These are phyloP conservation scores for Cairina moschata DNA, from an alignment of 2,113 vertebrate species.

Conservation along the genomic window DNA sequence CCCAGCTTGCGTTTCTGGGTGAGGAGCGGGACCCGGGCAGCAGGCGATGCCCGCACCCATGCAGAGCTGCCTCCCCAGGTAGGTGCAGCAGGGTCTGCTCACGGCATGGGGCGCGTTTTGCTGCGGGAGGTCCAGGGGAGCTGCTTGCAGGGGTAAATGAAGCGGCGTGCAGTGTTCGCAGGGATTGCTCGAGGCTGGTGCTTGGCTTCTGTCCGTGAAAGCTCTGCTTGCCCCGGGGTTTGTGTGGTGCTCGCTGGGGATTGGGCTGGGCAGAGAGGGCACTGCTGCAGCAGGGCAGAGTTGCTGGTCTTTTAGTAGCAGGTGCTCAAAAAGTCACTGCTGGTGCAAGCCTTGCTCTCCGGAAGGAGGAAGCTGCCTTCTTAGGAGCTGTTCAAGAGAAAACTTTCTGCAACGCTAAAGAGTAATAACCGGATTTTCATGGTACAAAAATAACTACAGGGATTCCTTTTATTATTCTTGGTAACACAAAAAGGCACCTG, in stretches of 20 bases:
- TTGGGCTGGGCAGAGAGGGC: background rate
- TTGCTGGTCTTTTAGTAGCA: background rate
- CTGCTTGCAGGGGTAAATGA: fast-evolving
- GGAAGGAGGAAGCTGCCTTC: conserved; percentile 15
- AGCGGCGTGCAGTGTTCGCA: too few species aligned
- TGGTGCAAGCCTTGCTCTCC: background rate
- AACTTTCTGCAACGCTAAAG: background rate
- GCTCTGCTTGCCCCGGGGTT: background rate
- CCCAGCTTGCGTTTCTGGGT: too few species aligned
- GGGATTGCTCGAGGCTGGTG: too few species aligned
- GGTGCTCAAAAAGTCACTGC: background rate
- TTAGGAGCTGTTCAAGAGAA: background rate
- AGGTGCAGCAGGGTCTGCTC: background rate
- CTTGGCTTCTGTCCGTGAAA: too few species aligned
- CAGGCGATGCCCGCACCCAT: too few species aligned
- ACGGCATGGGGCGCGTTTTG: fast-evolving
- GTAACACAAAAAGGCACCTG: fast-evolving
- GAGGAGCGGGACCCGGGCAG: too few species aligned
- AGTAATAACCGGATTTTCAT: conserved; percentile 20
- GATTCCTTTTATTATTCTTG: background rate
- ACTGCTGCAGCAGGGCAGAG: background rate
- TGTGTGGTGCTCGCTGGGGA: background rate
- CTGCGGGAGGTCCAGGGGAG: fast-evolving
- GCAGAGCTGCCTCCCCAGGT: background rate
- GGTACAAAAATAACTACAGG: background rate